Base-by-base conservation (phyloP, 1,140 invertebrate genomes). In the Zaprionus tsacasi region DNA sequence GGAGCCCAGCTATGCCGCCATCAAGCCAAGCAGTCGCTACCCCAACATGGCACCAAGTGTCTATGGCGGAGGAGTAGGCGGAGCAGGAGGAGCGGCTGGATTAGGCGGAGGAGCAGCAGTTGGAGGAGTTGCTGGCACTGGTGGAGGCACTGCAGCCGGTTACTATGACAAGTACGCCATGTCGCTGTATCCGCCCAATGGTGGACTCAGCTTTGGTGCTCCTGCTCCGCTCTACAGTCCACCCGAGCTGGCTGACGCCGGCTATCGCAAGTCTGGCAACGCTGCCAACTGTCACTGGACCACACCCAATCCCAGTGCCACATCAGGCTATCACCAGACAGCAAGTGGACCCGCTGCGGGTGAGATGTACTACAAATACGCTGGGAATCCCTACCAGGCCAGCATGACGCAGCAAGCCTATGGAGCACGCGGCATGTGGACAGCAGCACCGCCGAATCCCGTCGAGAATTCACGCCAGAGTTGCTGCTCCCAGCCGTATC, bases 131-230 rank as follows among this genome's bases (percentile, higher is more conserved):
- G 17, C 6, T 48, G 45, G 59, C n/a, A 52, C 59, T n/a, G 21
- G 40, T 8, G 17, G 25, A 58, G 10, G 21, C 63, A 35, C 27
- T 59, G 17, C 35, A 43, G 8, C 54, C 52, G n/a, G 66, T 6
- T 91, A 91, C 27, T 91, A 89, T 43, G 81, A 89, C 33, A 86
- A 91, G 50, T 86, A 91, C 25, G 75, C 70, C 4, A 82, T 91
- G 85, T 61, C 82, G 2, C 71, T 88, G 30, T 88, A 88, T 6
- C 35, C 83, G 10, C 67, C 82, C 0, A 82, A 81, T 7, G 70
- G 70, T 0, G 78, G 58, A 0, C 48, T 76, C 2, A 71, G 68
- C 15, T 76, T 76, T 35, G 73, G 48, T 1, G 68, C 72, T 0
- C 48, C 76, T 0, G 79, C 71, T 10, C 76, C 85, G 7, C 79